A percentile compares a stretch with the other conserved stretches of the same genome.
Evolutionary conservation across 2,888 invertebrate genomes (phyloP).

Genomic region (Agrotis segetum): DNA sequence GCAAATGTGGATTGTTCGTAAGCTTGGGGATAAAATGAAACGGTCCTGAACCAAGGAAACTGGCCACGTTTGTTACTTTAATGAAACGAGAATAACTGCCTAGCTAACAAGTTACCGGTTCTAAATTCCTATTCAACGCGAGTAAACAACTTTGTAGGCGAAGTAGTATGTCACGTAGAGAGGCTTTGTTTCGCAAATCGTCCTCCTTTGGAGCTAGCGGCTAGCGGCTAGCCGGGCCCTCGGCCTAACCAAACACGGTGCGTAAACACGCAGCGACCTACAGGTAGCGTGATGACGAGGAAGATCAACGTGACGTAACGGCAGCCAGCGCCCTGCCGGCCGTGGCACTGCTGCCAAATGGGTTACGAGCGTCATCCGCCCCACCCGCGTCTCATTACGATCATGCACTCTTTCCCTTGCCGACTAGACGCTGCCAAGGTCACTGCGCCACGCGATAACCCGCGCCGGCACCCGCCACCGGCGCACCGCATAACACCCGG

Average conservation of each 20-base stretch:
- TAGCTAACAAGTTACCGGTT: conserved; percentile 68
- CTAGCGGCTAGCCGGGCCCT: conserved; percentile 46
- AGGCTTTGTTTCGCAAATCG: conserved; percentile 63
- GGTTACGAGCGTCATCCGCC: conserved; percentile 81
- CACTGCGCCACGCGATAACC: conserved; percentile 77
- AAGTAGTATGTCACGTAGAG: conserved; percentile 60
- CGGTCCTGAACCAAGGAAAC: conserved; percentile 15
- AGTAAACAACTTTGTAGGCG: conserved; percentile 60
- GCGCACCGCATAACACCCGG: conserved; percentile 49
- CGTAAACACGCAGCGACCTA: conserved; percentile 54
- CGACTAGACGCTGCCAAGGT: conserved; percentile 79
- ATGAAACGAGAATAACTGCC: conserved; percentile 54
- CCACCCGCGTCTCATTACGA: conserved; percentile 75
- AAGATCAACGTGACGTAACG: conserved; percentile 75
- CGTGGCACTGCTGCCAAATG: conserved; percentile 83
- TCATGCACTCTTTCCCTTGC: conserved; percentile 78
- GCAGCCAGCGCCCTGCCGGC: conserved; percentile 66
- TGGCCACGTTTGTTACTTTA: conserved; percentile 56
- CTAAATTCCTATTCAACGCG: conserved; percentile 67
- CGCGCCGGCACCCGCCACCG: conserved; percentile 68
- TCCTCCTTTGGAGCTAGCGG: conserved; percentile 47
- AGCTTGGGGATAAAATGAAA: conserved; percentile 44
- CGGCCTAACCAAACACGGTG: conserved; percentile 57
- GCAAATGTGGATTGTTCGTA: conserved; percentile 51
- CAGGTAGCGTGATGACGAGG: conserved; percentile 62